Percentiles rank a stretch among this genome's conserved stretches.
Evolutionary conservation across 92 coral and sea anemone genomes (phyloP).

Genomic region (Epizoanthus ramosus): DNA sequence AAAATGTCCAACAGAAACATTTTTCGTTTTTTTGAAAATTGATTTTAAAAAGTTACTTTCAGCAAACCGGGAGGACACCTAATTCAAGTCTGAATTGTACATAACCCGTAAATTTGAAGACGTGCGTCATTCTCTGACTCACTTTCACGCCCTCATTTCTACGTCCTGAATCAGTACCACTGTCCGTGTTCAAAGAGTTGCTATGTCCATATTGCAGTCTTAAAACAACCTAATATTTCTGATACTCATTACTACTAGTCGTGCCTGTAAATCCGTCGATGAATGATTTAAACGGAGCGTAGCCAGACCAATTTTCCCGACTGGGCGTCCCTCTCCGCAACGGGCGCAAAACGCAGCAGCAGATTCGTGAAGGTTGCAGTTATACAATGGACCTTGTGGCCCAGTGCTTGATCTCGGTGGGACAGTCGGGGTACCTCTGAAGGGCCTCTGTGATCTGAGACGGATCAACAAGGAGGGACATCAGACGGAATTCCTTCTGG

Average conservation of each 20-base stretch:
- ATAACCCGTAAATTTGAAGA: too few relatives aligned
- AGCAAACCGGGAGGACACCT: too few relatives aligned
- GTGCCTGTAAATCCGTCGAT: neutral
- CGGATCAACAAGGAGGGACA: conserved; percentile 79
- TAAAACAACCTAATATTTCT: neutral
- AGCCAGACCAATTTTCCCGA: conserved; percentile 4
- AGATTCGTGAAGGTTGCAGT: neutral
- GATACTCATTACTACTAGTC: neutral
- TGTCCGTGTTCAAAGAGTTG: neutral
- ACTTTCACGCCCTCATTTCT: too few relatives aligned
- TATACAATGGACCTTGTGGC: conserved; percentile 66
- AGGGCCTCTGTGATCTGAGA: conserved; percentile 83
- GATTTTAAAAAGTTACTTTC: too few relatives aligned
- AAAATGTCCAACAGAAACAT: too few relatives aligned
- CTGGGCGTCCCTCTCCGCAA: neutral
- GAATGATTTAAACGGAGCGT: neutral
- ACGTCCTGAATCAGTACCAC: too few relatives aligned
- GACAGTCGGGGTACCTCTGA: conserved; percentile 90
- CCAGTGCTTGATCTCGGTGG: conserved; percentile 97
- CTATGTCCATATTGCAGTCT: neutral
- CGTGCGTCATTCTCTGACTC: too few relatives aligned
- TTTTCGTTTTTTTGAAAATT: too few relatives aligned
- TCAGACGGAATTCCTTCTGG: conserved; percentile 88
- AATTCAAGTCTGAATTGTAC: too few relatives aligned
- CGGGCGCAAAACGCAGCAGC: conserved; percentile 14